Evolutionary conservation across 1,140 invertebrate species (phyloP), one percentile per base, ranked within the genome.

Genomic region (Drosophila dunni): DNA sequence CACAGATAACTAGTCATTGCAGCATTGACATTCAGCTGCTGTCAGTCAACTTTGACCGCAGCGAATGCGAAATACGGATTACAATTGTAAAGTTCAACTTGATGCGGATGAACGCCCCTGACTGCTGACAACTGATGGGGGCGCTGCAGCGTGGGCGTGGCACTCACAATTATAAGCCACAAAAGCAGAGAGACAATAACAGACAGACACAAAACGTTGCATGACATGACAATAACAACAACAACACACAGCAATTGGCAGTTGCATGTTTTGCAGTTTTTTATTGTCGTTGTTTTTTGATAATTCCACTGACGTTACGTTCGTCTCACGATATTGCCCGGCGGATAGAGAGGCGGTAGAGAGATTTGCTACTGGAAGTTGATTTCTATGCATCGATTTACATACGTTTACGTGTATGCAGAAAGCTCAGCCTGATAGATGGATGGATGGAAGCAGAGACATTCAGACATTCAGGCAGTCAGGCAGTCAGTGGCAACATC

Each of bases 1-100:
- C 10, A 7, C 20, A 58, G 42, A 13, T 40, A 46, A 36, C 54
- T 44, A 56, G 13, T 44, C 17, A 56, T 50, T 17, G 42, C 42
- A 36, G 7, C 76, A 84, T 84, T 78, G 81, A 81, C 74, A 81
- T 84, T 78, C 66, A 71, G 38, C 44, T 36, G 63, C 79, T 83
- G 79, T 75, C 83, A 86, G 79, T 88, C 76, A 83, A 86, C 83
- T 86, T 88, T 86, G 83, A 86, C 83, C 83, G 73, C 76, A 88
- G 56, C 67, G 67, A 73, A 63, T 75, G 53, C 54, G 79, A 70
- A 84, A 66, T 62, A 45, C 61, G 58, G 51, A 51, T 54, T 62
- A 70, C 57, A 75, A 66, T 63, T 78, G 66, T 67, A 46, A 65
- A 64, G 76, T 79, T 79, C 76, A 76, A 56, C 64, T 24, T 40